Base-by-base conservation (phyloP, 2,888 invertebrate species). In the Suillia variegata region DNA sequence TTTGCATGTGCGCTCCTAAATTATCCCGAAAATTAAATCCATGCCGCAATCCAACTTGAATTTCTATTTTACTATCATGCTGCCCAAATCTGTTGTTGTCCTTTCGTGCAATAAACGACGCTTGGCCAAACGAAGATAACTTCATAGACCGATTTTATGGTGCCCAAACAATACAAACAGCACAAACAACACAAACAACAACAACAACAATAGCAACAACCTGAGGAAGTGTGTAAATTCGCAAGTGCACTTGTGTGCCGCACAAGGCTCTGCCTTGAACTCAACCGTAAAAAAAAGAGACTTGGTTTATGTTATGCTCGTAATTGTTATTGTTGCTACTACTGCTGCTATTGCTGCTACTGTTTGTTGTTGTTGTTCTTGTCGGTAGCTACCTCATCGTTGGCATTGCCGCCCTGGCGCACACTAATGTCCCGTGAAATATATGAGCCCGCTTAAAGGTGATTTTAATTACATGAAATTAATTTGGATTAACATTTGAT, bases 401-500 rank as follows among this genome's bases (percentile, higher is more conserved):
- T n/a, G 8, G 38, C 38, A 13, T 4, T 38, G 38, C 20, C 20
- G 18, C 17, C 45, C 5, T 13, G 18, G 18, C 45, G 45, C 45
- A 45, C 45, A 45, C 45, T 45, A 45, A 45, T 45, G 20, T 45
- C 20, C 67, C 62, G 65, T 70, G 69, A 68, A 69, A 69, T 71
- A 68, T 71, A 71, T 71, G 68, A 65, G 69, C 67, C 67, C 64
- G 71, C 74, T 75, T 73, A 70, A 71, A 75, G 76, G 76, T 75
- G 75, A 71, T 73, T 73, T 79, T 76, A 80, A 79, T 80, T 79
- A 79, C 75, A 74, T 65, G 73, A 74, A 76, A 79, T 79, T 80
- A 77, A 80, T 79, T 80, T 75, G 74, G 77, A 76, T 80, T 77
- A 80, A 76, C 76, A 74, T 74, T 74, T 77, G 78, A 77, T 77